phyloP scores from a whole-genome alignment of 2,888 invertebrate genomes.

The Lochmaea capreae region DNA sequence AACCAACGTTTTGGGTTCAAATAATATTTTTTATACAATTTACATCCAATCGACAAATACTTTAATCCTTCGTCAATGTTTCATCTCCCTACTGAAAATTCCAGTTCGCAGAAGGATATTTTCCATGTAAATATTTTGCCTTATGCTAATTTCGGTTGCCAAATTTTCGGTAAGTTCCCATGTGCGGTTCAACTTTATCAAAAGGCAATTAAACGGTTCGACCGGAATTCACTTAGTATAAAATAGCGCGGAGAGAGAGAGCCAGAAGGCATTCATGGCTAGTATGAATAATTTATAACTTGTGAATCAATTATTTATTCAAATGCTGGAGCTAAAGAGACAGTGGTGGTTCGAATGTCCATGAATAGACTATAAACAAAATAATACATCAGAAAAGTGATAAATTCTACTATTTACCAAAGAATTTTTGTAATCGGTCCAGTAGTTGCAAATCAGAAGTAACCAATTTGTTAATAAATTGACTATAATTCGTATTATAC shows the following conservation, averaged over 20 bases:
- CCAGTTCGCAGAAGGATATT: background rate
- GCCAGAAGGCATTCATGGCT: constrained; percentile 20
- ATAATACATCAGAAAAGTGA: too few relatives aligned
- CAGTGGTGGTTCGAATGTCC: background rate
- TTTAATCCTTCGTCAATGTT: background rate
- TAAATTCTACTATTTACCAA: too few relatives aligned
- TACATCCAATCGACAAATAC: too few relatives aligned
- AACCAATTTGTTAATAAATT: too few relatives aligned
- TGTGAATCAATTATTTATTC: constrained; percentile 31
- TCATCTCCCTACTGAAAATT: background rate
- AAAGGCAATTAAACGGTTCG: constrained; percentile 34
- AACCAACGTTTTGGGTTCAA: too few relatives aligned
- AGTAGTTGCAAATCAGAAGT: too few relatives aligned
- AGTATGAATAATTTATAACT: constrained; percentile 34
- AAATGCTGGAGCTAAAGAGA: background rate
- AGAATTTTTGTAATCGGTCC: too few relatives aligned
- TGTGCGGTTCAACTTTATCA: constrained; percentile 26
- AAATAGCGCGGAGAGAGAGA: constrained; percentile 16
- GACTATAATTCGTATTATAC: too few relatives aligned
- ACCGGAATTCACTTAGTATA: constrained; percentile 27
- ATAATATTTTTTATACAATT: too few relatives aligned
- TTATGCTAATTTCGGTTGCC: constrained; percentile 21
- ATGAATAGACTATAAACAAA: background rate
- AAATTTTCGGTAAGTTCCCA: constrained; percentile 22
- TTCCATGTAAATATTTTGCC: constrained; percentile 29